Conservation (phyloP, 2,797 vertebrate species). For the Manis javanica region DNA sequence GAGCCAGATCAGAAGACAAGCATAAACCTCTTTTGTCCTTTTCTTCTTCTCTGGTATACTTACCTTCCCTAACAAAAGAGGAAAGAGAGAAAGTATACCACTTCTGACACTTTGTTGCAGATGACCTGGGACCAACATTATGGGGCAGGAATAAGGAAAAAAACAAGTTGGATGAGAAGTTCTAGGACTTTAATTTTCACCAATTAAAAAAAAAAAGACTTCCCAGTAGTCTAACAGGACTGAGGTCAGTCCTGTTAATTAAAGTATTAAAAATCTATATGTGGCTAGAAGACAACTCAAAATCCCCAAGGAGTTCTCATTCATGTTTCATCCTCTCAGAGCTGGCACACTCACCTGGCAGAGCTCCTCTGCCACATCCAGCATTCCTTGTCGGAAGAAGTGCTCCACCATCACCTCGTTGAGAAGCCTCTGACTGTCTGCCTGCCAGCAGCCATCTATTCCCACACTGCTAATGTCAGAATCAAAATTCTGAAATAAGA, state of each 20-base stretch:
- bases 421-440: constrained; percentile 91
- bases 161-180: background rate
- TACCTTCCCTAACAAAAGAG: background rate
- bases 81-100: background rate
- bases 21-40: background rate
- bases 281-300: background rate
- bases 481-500: constrained; percentile 89
- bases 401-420: constrained; percentile 93
- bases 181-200: constrained; percentile 11
- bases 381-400: constrained; percentile 92
- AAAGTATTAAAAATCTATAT: background rate
- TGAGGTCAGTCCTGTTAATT: background rate
- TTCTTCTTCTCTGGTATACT: background rate
- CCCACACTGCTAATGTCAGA: constrained; percentile 92
- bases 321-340: background rate
- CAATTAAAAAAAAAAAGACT: background rate
- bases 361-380: constrained; percentile 91
- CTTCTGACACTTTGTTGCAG: background rate
- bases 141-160: constrained; percentile 3
- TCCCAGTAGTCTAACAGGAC: constrained; percentile 57
- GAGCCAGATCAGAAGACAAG: constrained; percentile 5
- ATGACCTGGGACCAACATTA: background rate
- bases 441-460: constrained; percentile 92
- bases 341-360: constrained; percentile 87
- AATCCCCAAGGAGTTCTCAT: no score